phyloP scores from a whole-genome alignment of 1,140 invertebrate species.

The Coptotermes formosanus region DNA sequence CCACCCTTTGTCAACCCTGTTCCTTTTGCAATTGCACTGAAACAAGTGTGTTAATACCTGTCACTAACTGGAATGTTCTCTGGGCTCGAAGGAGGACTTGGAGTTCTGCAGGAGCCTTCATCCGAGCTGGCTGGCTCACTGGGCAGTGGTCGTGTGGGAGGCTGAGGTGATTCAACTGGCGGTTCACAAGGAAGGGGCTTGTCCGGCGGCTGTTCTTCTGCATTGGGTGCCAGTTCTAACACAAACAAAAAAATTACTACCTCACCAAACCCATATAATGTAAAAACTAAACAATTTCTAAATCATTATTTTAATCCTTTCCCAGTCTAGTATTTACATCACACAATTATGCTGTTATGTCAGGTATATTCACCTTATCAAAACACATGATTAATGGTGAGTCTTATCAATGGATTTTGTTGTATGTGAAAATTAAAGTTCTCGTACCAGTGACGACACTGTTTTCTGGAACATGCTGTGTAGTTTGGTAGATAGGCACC shows the following conservation, averaged over 20 bases:
- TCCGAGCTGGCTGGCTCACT: slow-evolving; percentile 39
- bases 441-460: no score
- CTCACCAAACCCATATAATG: not conserved
- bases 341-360: not conserved
- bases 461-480: no score
- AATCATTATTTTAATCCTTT: not conserved
- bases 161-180: slow-evolving; percentile 39
- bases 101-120: slow-evolving; percentile 40
- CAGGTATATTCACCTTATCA: not conserved
- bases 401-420: no score
- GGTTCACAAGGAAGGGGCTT: slow-evolving; percentile 51
- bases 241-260: no score
- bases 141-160: slow-evolving; percentile 39
- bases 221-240: not conserved
- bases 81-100: slow-evolving; percentile 45
- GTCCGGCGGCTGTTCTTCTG: slow-evolving; percentile 42
- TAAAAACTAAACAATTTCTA: not conserved
- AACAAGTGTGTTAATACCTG: not conserved
- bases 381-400: not conserved
- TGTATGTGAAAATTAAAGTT: no score
- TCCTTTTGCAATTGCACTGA: not conserved
- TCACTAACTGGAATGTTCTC: slow-evolving; percentile 43
- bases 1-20: not conserved
- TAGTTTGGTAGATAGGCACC: no score
- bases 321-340: not conserved